Evolutionary conservation across 2,888 invertebrate species (phyloP), one percentile per base, ranked within the genome.

Genomic region (Linnaemya tessellans): DNA sequence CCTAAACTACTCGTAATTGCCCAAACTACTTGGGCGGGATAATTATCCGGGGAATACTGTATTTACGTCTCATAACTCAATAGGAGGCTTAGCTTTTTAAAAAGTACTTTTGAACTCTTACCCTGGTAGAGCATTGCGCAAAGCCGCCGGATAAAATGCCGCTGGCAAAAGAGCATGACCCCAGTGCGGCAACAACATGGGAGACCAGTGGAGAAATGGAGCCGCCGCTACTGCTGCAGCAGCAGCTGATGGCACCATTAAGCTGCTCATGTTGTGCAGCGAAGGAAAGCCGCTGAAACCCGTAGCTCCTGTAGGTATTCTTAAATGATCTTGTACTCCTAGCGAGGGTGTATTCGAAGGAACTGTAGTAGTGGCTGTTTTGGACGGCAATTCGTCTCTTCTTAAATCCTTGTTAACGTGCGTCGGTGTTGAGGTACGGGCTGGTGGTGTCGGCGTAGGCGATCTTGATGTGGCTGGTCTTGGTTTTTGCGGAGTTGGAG

Each of bases 141-240:
- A 93, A 58, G 96, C 95, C 84, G 96, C 95, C 89, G 95, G 96
- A 93, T 95, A 96, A 91, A 95, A 95, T 86, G 95, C 95, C 82
- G 94, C 93, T 87, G 96, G 95, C 88, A 96, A 90, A 86, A 96
- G 93, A 51, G 96, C 95, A 88, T 95, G 95, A 74, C 95, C 95
- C 96, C 96, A 96, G 88, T 95, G 95, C 30, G 91, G 91, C 91
- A 96, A 93, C 89, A 96, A 92, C 86, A 96, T 95, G 60, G 96
- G 96, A 89, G 96, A 95, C 96, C 96, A 96, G 20, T 95, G 95
- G 90, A 96, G 92, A 90, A 96, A 93, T 79, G 96, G 95, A n/a
- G 94, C 94, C n/a, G 95, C 93, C 22, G 94, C 93, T 13, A 94
- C 93, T 70, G 95, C 95, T 9, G 94, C 94, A 10, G 94, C 93